A percentile compares a stretch with the other conserved stretches of the same genome.
phyloP scores from a whole-genome alignment of 2,888 invertebrate genomes.

The Archaeoteleia sp. region DNA sequence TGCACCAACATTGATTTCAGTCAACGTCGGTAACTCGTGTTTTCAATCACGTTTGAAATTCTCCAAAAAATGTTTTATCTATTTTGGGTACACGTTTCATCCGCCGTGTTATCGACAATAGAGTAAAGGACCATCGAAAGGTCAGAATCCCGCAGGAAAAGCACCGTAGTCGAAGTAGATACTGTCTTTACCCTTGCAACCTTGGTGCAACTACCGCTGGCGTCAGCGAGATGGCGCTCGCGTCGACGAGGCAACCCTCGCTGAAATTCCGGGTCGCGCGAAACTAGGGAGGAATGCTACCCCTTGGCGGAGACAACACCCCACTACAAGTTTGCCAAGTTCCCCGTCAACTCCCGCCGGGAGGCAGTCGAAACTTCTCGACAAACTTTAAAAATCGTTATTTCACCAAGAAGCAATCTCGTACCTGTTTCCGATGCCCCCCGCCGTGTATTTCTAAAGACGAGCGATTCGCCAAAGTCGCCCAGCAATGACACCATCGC shows the following conservation, averaged over 20 bases:
- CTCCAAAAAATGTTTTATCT: no score
- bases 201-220: background rate
- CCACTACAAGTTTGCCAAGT: constrained; percentile 68
- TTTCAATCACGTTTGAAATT: no score
- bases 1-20: no score
- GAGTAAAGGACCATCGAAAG: no score
- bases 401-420: constrained; percentile 60
- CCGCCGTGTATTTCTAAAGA: constrained; percentile 38
- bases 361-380: constrained; percentile 64
- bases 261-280: constrained; percentile 8
- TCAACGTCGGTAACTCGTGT: no score
- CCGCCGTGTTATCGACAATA: no score
- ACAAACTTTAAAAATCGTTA: constrained; percentile 73
- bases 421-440: constrained; percentile 44
- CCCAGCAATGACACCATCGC: no score
- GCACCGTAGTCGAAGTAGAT: no score
- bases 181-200: background rate
- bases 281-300: constrained; percentile 38
- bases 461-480: constrained; percentile 10
- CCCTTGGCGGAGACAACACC: constrained; percentile 51
- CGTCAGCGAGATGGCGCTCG: constrained; percentile 3
- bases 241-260: no score
- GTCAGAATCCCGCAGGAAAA: no score
- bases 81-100: no score
- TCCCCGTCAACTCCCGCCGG: constrained; percentile 61